Evolutionary conservation across 2,888 invertebrate genomes (phyloP).

Genomic region (Aethes cnicana): DNA sequence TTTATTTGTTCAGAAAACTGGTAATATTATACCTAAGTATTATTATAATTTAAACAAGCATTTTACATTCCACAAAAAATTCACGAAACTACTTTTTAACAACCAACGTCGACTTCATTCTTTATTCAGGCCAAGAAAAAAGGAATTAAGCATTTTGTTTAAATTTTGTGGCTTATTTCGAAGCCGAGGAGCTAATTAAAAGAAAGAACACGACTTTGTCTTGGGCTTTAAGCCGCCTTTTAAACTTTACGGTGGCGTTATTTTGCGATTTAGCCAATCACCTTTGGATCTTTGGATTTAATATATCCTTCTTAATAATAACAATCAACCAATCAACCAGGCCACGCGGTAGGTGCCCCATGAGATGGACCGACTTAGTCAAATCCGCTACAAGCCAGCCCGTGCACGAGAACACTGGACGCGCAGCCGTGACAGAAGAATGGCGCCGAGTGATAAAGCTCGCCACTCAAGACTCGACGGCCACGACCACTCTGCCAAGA

Average conservation of each 20-base stretch:
- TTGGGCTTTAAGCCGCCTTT: constrained; percentile 11
- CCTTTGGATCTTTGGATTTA: not conserved
- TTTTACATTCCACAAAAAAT: constrained; percentile 13
- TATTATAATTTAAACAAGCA: constrained; percentile 5
- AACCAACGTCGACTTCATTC: constrained; percentile 3
- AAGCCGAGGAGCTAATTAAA: constrained; percentile 19
- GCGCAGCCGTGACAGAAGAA: too few species aligned
- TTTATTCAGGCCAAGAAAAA: constrained; percentile 11
- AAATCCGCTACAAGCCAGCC: too few species aligned
- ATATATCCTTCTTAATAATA: too few species aligned
- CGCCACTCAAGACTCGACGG: too few species aligned
- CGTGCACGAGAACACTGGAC: too few species aligned
- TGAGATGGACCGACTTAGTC: too few species aligned
- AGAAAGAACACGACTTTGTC: constrained; percentile 12
- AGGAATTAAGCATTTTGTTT: constrained; percentile 21
- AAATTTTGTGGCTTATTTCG: constrained; percentile 24
- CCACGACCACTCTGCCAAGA: too few species aligned
- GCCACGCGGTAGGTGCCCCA: too few species aligned
- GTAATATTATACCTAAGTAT: too few species aligned
- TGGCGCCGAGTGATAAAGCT: too few species aligned
- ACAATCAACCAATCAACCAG: too few species aligned
- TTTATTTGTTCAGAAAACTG: too few species aligned
- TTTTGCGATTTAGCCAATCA: not conserved
- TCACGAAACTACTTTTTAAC: constrained; percentile 12
- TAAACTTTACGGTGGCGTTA: constrained; percentile 1